Percentiles rank a stretch among this genome's conserved stretches.
Evolutionary conservation across 2,888 invertebrate genomes (phyloP).

Genomic region (Penaeus monodon): DNA sequence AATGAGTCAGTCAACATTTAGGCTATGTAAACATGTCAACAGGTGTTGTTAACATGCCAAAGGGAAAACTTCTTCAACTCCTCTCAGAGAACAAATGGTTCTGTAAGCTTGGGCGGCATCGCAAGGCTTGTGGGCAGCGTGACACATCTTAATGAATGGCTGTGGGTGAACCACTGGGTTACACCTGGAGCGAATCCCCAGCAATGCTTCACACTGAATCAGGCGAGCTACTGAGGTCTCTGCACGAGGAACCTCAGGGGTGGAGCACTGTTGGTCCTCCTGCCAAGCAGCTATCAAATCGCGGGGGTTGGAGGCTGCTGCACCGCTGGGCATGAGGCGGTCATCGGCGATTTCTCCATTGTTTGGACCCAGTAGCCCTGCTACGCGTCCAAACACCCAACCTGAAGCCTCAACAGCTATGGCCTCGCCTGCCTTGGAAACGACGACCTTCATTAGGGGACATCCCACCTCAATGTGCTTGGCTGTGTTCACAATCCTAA

Average conservation of each 20-base stretch:
- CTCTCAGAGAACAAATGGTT: slow-evolving; percentile 13
- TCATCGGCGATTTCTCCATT: slow-evolving; percentile 35
- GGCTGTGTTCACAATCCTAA: neutral
- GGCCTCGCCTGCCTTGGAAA: neutral
- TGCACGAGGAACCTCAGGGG: neutral
- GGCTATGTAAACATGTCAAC: no score
- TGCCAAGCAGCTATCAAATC: slow-evolving; percentile 44
- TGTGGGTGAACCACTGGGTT: slow-evolving; percentile 31
- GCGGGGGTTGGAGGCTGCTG: neutral
- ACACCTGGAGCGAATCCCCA: slow-evolving; percentile 26
- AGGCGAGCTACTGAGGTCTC: neutral
- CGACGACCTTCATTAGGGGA: slow-evolving; percentile 13
- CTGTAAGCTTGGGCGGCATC: slow-evolving; percentile 44
- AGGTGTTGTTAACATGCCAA: slow-evolving; percentile 13
- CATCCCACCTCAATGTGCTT: neutral
- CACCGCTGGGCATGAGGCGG: slow-evolving; percentile 31
- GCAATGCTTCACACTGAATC: slow-evolving; percentile 22
- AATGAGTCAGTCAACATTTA: no score
- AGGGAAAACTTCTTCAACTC: slow-evolving; percentile 8
- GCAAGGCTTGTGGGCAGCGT: slow-evolving; percentile 1
- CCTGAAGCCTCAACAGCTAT: slow-evolving; percentile 29
- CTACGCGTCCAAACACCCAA: slow-evolving; percentile 40
- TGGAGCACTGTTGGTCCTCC: slow-evolving; percentile 33
- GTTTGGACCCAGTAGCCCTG: slow-evolving; percentile 35
- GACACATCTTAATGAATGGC: slow-evolving; percentile 35